phyloP scores from a whole-genome alignment of 2,797 vertebrate species.

The Setipinna tenuifilis region DNA sequence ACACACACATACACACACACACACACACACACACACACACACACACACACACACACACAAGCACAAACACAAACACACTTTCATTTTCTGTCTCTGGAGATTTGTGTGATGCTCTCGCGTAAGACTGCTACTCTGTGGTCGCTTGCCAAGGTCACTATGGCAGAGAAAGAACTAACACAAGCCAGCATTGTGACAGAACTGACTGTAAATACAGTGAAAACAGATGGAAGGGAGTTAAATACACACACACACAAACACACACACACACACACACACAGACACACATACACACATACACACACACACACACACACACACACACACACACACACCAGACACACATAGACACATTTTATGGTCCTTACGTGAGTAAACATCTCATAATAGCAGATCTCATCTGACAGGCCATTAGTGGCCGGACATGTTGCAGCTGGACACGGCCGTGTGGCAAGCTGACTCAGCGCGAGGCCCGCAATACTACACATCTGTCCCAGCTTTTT shows the following conservation, averaged over 20 bases:
- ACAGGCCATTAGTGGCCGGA: conserved; percentile 2
- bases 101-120: conserved; percentile 7
- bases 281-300: too few species aligned
- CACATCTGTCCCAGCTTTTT: conserved; percentile 18
- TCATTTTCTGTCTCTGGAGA: conserved; percentile 5
- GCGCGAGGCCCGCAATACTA: neutral
- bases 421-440: conserved; percentile 13
- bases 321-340: neutral
- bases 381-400: conserved; percentile 20
- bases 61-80: neutral
- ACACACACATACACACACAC: neutral
- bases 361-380: conserved; percentile 13
- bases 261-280: too few species aligned
- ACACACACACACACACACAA: neutral
- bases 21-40: too few species aligned
- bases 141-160: conserved; percentile 14
- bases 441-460: neutral
- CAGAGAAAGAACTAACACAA: neutral
- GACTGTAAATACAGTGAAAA: conserved; percentile 22
- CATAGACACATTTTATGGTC: neutral
- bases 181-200: neutral
- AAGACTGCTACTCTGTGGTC: neutral
- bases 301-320: too few species aligned
- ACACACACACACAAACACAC: too few species aligned
- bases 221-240: neutral